Evolutionary conservation across 2,797 vertebrate species (phyloP).

Genomic region (Helicolenus hilgendorfi): DNA sequence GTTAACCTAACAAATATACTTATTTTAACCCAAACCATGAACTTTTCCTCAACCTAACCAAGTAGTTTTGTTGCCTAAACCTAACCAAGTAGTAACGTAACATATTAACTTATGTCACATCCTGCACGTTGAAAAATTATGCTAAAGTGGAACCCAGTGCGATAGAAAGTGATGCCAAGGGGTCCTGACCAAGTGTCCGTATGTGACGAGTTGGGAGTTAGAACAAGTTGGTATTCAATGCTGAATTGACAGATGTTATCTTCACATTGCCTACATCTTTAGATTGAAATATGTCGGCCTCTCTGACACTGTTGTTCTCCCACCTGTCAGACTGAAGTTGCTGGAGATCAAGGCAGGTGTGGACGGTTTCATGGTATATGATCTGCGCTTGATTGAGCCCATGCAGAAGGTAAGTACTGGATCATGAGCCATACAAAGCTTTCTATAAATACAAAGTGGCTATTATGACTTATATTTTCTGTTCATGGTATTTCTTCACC

Average conservation of each 20-base stretch:
- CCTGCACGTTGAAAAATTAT: not conserved
- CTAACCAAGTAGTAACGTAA: too few relatives aligned
- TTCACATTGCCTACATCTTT: not conserved
- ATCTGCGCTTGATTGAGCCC: conserved; percentile 91
- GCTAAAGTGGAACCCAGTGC: not conserved
- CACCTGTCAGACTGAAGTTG: conserved; percentile 86
- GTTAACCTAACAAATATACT: too few relatives aligned
- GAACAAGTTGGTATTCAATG: not conserved
- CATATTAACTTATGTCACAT: not conserved
- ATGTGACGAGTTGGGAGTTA: too few relatives aligned
- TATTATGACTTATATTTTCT: not conserved
- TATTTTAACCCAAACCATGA: too few relatives aligned
- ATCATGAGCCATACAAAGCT: not conserved
- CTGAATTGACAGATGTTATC: not conserved
- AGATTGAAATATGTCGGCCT: not conserved
- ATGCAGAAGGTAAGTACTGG: conserved; percentile 89
- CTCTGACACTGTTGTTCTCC: not conserved
- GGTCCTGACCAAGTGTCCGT: too few relatives aligned
- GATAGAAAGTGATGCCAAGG: too few relatives aligned
- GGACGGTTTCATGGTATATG: conserved; percentile 94
- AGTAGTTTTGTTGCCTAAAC: too few relatives aligned
- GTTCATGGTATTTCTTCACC: not conserved
- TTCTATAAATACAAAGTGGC: not conserved
- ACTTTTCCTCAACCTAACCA: too few relatives aligned
- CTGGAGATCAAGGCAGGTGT: conserved; percentile 92